Base-by-base conservation (phyloP, 1,140 invertebrate genomes). In the Heliconius hermathena region DNA sequence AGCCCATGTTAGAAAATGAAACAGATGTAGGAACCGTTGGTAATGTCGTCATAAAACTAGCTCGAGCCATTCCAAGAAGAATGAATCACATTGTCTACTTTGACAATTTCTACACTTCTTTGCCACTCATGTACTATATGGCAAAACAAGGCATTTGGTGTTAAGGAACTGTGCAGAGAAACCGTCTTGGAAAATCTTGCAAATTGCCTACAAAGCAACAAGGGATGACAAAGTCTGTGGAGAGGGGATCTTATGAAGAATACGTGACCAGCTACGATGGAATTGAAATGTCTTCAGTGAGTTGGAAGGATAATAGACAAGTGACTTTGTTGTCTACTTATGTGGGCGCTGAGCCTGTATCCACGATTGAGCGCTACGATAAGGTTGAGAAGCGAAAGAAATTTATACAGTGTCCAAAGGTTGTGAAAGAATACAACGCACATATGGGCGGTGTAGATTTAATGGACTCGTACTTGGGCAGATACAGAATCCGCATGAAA, bases 221-320 rank as follows among this genome's bases (percentile, higher is more conserved):
- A 60, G 71, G 66, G 13, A 78, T 74, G 71, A 36, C 33, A 41
- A 73, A 74, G 20, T 66, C 77, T 36, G 54, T 78, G 49, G 70
- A 52, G 33, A 72, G 77, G 36, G 71, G 71, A 41, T 73, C 77
- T 73, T 78, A 78, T 74, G 71, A 78, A 78, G 71, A 78, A 29
- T 73, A 74, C 38, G 71, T 78, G 41, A 78, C 77, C 33, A 78
- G 52, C 52, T 73, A 57, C 52, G 71, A 78, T 57, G 77, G 71
- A 52, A 73, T 78, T 66, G 71, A 78, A 54, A 73, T 78, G 71
- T 57, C 77, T 41, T 57, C 57, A 73, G 77, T 78, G 49, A 78
- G 77, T 78, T 78, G 71, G 77, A 74, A 73, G 20, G 71, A 79
- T 57, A 75, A 79, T 71, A 79, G 46, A 49, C 73, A 75, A 79